Conservation (phyloP, 1,140 invertebrate genomes). For the Drosophila pseudoananassae region DNA sequence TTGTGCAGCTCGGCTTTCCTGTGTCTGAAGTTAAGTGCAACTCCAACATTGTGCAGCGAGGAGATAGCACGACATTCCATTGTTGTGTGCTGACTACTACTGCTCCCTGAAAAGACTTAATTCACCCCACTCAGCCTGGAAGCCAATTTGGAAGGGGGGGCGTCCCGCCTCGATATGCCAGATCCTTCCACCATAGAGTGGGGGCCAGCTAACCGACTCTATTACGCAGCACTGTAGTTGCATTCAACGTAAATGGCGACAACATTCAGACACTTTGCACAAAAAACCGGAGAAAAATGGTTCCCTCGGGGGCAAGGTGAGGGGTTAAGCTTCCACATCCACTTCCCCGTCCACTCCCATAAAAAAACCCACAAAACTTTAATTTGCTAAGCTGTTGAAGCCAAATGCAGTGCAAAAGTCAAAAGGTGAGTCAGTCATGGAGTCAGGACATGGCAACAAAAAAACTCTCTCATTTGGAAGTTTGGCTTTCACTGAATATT, state of each 20-base stretch:
- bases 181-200: background rate
- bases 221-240: constrained; percentile 60
- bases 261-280: constrained; percentile 57
- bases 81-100: constrained; percentile 72
- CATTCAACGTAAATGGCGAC: constrained; percentile 78
- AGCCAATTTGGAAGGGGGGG: constrained; percentile 29
- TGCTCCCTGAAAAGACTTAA: constrained; percentile 73
- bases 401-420: constrained; percentile 55
- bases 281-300: constrained; percentile 29
- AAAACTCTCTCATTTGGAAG: constrained; percentile 11
- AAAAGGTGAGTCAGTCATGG: constrained; percentile 17
- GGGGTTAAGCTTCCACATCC: constrained; percentile 68
- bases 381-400: constrained; percentile 75
- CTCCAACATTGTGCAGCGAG: constrained; percentile 75
- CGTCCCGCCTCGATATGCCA: background rate
- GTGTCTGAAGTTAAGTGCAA: constrained; percentile 82
- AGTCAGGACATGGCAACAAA: background rate
- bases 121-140: constrained; percentile 49
- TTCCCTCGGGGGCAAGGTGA: constrained; percentile 18
- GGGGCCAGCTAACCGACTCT: constrained; percentile 68
- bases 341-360: constrained; percentile 20
- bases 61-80: constrained; percentile 74
- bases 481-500: constrained; percentile 3
- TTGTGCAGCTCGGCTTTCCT: constrained; percentile 67
- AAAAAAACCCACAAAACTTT: constrained; percentile 72